These are phyloP conservation scores for Serranus cabrilla DNA, from an alignment of 2,797 vertebrate genomes.

Conservation along the genomic window DNA sequence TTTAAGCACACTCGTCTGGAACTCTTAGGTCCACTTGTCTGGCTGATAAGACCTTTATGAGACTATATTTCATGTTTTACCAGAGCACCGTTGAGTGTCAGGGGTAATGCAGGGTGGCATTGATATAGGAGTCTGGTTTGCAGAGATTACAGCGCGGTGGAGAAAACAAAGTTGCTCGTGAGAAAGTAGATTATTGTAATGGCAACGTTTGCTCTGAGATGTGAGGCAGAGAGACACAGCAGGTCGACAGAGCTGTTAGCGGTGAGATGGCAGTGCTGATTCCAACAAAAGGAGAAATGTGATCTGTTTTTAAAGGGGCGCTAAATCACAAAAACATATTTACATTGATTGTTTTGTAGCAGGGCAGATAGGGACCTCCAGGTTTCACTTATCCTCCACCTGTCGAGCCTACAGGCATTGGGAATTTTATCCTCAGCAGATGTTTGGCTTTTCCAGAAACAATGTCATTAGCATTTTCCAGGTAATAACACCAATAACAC, in stretches of 20 bases:
- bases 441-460: no score
- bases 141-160: conserved; percentile 59
- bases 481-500: no score
- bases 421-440: not conserved
- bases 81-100: conserved; percentile 56
- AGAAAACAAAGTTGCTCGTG: conserved; percentile 59
- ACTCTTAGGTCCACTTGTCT: conserved; percentile 69
- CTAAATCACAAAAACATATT: not conserved
- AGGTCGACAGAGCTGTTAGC: conserved; percentile 1
- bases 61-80: conserved; percentile 73
- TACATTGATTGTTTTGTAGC: not conserved
- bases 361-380: not conserved
- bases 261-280: not conserved
- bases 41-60: conserved; percentile 72
- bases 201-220: conserved; percentile 9
- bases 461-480: no score
- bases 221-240: conserved; percentile 5
- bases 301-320: conserved; percentile 8
- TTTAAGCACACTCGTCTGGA: conserved; percentile 65
- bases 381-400: not conserved
- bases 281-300: conserved; percentile 2
- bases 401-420: not conserved
- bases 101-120: conserved; percentile 61
- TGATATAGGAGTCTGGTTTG: conserved; percentile 70
- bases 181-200: conserved; percentile 51